Evolutionary conservation across 2,797 vertebrate species (phyloP).

Genomic region (Lemur catta): DNA sequence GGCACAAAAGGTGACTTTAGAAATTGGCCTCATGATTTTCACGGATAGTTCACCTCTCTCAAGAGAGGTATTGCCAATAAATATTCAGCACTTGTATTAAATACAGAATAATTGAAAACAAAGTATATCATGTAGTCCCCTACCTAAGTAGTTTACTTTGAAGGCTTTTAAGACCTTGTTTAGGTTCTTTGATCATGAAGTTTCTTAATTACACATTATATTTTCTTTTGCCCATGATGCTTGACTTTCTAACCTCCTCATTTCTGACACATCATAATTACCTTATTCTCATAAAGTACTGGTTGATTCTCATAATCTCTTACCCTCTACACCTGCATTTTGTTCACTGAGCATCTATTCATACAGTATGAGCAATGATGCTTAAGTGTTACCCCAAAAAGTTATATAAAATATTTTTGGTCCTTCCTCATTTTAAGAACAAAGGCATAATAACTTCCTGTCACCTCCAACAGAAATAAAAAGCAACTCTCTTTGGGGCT

Average conservation of each 20-base stretch:
- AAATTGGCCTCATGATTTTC: background rate
- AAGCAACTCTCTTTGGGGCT: background rate
- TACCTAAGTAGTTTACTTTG: background rate
- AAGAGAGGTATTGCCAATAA: background rate
- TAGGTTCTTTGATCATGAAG: conserved; percentile 20
- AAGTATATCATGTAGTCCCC: background rate
- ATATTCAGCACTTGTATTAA: background rate
- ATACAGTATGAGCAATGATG: background rate
- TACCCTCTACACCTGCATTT: background rate
- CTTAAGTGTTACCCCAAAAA: background rate
- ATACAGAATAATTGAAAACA: background rate
- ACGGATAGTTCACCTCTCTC: background rate
- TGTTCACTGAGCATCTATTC: background rate
- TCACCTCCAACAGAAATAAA: background rate
- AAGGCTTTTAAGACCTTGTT: background rate
- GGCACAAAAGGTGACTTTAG: background rate
- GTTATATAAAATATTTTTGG: background rate
- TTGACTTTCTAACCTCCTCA: conserved; percentile 17
- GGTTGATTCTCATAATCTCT: background rate
- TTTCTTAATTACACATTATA: background rate
- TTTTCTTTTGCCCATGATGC: background rate
- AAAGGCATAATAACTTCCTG: background rate
- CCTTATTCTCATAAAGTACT: conserved; percentile 16
- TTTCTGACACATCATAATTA: background rate
- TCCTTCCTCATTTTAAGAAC: conserved; percentile 9